A percentile compares a stretch with the other conserved stretches of the same genome.
phyloP scores from a whole-genome alignment of 1,140 invertebrate species.

The Apis florea region DNA sequence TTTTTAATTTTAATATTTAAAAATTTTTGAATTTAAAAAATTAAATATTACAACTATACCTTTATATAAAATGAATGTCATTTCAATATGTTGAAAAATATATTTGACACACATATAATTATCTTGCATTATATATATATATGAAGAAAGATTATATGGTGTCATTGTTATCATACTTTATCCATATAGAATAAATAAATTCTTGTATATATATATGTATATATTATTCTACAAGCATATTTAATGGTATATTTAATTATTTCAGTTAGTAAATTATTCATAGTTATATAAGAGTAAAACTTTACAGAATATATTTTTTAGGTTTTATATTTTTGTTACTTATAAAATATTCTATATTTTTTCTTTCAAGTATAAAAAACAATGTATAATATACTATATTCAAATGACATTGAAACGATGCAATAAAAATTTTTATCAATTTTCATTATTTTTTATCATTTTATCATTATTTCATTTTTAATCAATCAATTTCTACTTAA shows the following conservation, averaged over 20 bases:
- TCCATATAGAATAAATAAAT: neutral
- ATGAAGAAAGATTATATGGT: neutral
- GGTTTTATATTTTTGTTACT: neutral
- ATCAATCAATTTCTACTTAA: neutral
- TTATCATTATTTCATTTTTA: too few relatives aligned
- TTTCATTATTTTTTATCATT: neutral
- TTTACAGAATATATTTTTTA: neutral
- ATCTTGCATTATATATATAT: neutral
- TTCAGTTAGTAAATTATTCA: neutral
- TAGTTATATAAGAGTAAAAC: neutral
- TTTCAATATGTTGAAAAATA: neutral
- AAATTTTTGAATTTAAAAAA: neutral
- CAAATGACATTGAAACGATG: conserved; percentile 5
- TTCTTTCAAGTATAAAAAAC: neutral
- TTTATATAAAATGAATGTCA: neutral
- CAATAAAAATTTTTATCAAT: neutral
- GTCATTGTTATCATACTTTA: neutral
- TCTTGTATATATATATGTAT: neutral
- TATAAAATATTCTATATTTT: neutral
- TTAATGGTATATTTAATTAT: neutral
- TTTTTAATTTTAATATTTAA: neutral
- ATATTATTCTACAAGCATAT: neutral
- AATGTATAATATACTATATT: neutral
- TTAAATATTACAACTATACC: neutral
- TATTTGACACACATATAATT: neutral